These are phyloP conservation scores for Dorcus parallelipipedus DNA, from an alignment of 2,888 invertebrate species.

Conservation along the genomic window DNA sequence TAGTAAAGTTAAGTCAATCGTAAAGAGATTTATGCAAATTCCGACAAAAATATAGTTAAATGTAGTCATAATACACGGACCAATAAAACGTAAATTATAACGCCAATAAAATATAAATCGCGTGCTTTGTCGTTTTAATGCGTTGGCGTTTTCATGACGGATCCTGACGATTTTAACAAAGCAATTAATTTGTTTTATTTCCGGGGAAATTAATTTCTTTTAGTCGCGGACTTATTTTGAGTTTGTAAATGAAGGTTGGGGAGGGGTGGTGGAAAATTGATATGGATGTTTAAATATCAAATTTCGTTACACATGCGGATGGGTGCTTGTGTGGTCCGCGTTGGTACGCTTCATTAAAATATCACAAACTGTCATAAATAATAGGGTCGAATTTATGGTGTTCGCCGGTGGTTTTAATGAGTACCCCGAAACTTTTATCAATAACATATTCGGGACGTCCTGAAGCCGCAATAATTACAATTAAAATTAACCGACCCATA, in stretches of 20 bases:
- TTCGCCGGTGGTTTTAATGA: conserved; percentile 22
- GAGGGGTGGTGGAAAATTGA: too few relatives aligned
- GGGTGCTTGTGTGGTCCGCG: neutral
- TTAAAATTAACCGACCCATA: conserved; percentile 29
- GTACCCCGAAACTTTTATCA: conserved; percentile 25
- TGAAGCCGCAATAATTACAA: conserved; percentile 26
- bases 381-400: conserved; percentile 21
- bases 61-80: neutral
- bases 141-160: too few relatives aligned
- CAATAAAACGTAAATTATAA: conserved; percentile 10
- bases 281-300: too few relatives aligned
- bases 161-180: neutral
- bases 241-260: too few relatives aligned
- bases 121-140: neutral
- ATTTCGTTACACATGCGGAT: neutral
- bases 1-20: conserved; percentile 1
- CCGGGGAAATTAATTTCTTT: too few relatives aligned
- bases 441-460: conserved; percentile 24
- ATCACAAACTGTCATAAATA: conserved; percentile 26
- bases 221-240: too few relatives aligned
- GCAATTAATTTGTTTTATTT: too few relatives aligned
- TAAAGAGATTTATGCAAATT: neutral
- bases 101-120: neutral
- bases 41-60: neutral
- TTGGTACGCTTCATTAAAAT: conserved; percentile 22